Percentiles rank a stretch among this genome's conserved stretches.
phyloP scores from a whole-genome alignment of 2,888 invertebrate species.

The Pseudococcus longispinus region DNA sequence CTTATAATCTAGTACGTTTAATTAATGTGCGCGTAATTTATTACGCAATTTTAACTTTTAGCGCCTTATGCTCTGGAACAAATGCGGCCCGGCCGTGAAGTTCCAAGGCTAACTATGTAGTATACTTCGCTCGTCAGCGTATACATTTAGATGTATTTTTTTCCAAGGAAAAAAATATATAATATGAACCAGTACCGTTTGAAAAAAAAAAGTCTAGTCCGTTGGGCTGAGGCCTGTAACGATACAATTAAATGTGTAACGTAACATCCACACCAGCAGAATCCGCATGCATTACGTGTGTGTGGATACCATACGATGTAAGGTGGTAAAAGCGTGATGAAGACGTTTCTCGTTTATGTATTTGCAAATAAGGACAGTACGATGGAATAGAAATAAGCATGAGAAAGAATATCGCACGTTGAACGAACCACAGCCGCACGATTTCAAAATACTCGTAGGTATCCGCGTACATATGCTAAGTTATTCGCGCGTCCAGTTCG shows the following conservation, averaged over 20 bases:
- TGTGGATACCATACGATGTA: neutral
- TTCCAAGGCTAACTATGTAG: slow-evolving; percentile 7
- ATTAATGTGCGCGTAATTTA: slow-evolving; percentile 53
- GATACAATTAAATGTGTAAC: slow-evolving; percentile 38
- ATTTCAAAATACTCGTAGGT: slow-evolving; percentile 36
- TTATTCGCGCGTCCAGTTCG: slow-evolving; percentile 29
- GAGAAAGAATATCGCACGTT: slow-evolving; percentile 53
- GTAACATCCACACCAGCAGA: neutral
- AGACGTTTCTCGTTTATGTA: slow-evolving; percentile 42
- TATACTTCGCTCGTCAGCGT: neutral
- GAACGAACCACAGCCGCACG: slow-evolving; percentile 43
- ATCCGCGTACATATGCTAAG: neutral
- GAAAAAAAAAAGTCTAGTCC: neutral
- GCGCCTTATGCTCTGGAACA: slow-evolving; percentile 21
- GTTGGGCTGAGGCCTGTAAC: neutral
- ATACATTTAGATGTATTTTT: neutral
- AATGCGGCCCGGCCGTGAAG: slow-evolving; percentile 31
- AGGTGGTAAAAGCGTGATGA: slow-evolving; percentile 52
- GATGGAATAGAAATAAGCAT: slow-evolving; percentile 14
- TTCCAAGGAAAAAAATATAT: neutral
- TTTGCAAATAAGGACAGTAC: slow-evolving; percentile 41
- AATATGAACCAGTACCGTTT: neutral
- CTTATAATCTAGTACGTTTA: slow-evolving; percentile 34
- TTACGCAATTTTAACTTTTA: slow-evolving; percentile 45
- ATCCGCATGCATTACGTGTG: slow-evolving; percentile 4